Evolutionary conservation across 2,888 invertebrate genomes (phyloP).

Genomic region (Scrobipalpa atriplicella): DNA sequence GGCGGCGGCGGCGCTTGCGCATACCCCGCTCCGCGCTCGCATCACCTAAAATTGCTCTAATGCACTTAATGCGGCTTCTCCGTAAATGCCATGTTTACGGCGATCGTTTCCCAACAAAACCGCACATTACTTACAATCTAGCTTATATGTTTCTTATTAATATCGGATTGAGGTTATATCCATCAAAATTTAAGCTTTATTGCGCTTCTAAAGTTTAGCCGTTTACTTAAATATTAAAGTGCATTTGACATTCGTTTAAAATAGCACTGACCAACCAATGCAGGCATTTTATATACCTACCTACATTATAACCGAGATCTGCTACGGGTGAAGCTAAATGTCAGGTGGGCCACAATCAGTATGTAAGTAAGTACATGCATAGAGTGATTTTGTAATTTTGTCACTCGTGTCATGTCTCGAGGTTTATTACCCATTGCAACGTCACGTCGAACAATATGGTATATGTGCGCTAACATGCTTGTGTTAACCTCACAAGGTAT

Average conservation of each 20-base stretch:
- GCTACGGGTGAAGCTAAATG: no score
- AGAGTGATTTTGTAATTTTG: constrained; percentile 23
- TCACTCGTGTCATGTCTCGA: constrained; percentile 19
- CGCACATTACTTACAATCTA: constrained; percentile 18
- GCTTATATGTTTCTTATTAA: constrained; percentile 6
- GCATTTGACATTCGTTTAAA: not conserved
- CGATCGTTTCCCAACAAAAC: constrained; percentile 25
- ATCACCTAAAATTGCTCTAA: constrained; percentile 29
- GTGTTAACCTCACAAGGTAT: no score
- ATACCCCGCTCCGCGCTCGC: not conserved
- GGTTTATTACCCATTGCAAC: constrained; percentile 28
- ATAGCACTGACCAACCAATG: not conserved
- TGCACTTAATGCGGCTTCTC: constrained; percentile 27
- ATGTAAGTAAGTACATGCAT: not conserved
- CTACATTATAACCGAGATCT: not conserved
- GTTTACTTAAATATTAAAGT: not conserved
- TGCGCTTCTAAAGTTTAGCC: not conserved
- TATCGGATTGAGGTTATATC: constrained; percentile 14
- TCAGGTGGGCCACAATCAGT: not conserved
- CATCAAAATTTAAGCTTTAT: not conserved
- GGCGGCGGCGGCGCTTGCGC: constrained; percentile 21
- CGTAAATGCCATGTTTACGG: constrained; percentile 12
- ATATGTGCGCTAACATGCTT: not conserved
- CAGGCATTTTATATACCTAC: not conserved
- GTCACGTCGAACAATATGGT: constrained; percentile 19